Conservation (phyloP, 2,113 vertebrate species). For the Gulo gulo region DNA sequence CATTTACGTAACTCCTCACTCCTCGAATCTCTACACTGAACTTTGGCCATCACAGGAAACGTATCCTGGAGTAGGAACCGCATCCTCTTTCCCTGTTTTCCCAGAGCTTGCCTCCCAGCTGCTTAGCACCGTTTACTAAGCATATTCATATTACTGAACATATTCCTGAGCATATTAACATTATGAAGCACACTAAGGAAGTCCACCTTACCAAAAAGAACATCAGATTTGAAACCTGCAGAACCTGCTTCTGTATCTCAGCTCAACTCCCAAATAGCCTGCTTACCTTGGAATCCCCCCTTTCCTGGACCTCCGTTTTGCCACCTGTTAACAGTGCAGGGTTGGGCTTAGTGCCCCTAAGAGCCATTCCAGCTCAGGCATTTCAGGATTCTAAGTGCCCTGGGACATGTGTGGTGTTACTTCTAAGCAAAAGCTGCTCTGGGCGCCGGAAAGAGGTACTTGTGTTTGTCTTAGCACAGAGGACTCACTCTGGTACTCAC, state of each 20-base stretch:
- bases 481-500: neutral
- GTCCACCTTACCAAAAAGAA: neutral
- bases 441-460: neutral
- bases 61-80: too few species aligned
- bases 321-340: neutral
- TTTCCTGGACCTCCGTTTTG: neutral
- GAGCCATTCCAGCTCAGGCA: neutral
- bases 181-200: neutral
- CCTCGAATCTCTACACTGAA: neutral
- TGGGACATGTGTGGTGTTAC: too few species aligned
- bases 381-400: neutral
- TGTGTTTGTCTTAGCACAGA: neutral
- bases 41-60: neutral
- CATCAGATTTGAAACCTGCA: neutral
- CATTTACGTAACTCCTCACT: neutral
- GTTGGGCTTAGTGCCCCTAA: too few species aligned
- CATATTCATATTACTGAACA: rapidly evolving
- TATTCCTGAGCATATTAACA: too few species aligned
- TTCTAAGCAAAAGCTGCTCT: neutral
- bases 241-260: neutral
- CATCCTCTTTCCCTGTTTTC: neutral
- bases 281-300: neutral
- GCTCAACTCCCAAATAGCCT: neutral
- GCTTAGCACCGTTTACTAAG: neutral
- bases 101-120: neutral